Evolutionary conservation across 2,888 invertebrate genomes (phyloP), one percentile per base, ranked within the genome.

Genomic region (Phengaris alcon): DNA sequence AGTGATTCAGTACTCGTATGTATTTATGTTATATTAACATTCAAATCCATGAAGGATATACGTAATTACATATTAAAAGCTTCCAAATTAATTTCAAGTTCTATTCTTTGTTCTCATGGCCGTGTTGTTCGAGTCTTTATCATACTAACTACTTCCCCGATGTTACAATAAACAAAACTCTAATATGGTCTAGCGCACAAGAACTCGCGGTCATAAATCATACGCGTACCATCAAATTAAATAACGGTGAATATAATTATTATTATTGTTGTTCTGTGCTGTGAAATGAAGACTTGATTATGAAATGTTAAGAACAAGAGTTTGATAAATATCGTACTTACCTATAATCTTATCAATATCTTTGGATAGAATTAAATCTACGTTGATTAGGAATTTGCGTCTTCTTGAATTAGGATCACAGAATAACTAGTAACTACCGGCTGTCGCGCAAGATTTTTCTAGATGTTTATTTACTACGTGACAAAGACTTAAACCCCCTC

Each of bases 101-200:
- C 9, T 35, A 35, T 35, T 51, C 15, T 51, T 70, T 70, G 48
- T 70, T 70, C 70, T 70, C 5, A 48, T 48, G 48, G 8, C n/a
- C 15, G 46, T 69, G 69, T 70, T 15, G 48, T 64, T 64, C 10
- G 35, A 22, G 69, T 51, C 15, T 69, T 10, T 70, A 70, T 70
- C 15, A 70, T 51, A 22, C 51, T 70, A 70, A 70, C 51, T 46
- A 69, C 48, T 69, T 69, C 51, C 51, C 48, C 70, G 70, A 55
- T 64, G 64, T 68, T 46, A 68, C 48, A 70, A 70, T 48, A 22
- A 48, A 70, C 70, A 70, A 8, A 69, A 48, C 15, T 70, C 22
- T 70, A 70, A 70, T 70, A 70, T 51, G 69, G 69, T 69, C 48
- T 70, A 70, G 15, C 70, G 48, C 51, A 70, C 70, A 70, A 70